Evolutionary conservation across 2,888 invertebrate species (phyloP).

Genomic region (Aleiodes testaceus): DNA sequence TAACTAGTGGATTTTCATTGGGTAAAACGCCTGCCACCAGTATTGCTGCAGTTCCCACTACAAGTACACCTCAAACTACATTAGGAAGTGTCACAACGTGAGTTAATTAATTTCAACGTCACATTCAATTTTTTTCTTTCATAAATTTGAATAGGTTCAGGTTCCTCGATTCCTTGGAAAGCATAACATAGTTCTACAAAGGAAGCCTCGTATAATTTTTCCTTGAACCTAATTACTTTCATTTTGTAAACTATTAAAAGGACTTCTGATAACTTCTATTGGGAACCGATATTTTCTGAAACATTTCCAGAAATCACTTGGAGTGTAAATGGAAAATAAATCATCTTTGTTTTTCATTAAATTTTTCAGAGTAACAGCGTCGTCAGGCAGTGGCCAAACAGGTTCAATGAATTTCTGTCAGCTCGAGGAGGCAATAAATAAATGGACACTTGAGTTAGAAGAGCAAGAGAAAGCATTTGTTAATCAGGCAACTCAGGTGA

Average conservation of each 20-base stretch:
- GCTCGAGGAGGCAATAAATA: constrained; percentile 92
- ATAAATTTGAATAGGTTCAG: constrained; percentile 10
- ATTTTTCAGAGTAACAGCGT: constrained; percentile 64
- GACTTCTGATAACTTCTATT: too few species aligned
- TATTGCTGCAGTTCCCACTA: constrained; percentile 49
- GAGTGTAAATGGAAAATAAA: not conserved
- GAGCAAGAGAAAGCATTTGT: constrained; percentile 94
- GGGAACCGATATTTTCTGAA: too few species aligned
- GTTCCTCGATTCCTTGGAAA: too few species aligned
- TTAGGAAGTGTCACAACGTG: constrained; percentile 66
- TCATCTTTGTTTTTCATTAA: not conserved
- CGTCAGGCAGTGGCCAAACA: constrained; percentile 65
- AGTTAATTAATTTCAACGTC: constrained; percentile 35
- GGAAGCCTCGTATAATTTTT: too few species aligned
- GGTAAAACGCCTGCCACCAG: constrained; percentile 57
- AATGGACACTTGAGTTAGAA: constrained; percentile 94
- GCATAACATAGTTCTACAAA: too few species aligned
- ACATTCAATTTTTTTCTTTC: constrained; percentile 6
- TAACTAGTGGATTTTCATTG: constrained; percentile 51
- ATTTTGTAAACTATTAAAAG: too few species aligned
- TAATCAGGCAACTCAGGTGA: constrained; percentile 95
- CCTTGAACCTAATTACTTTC: too few species aligned
- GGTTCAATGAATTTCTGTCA: constrained; percentile 85
- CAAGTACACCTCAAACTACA: constrained; percentile 60
- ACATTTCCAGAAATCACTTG: too few species aligned